A percentile compares a stretch with the other conserved stretches of the same genome.
These are phyloP conservation scores for Lasioglossum oenotherae DNA, from an alignment of 2,888 invertebrate genomes.

Conservation along the genomic window DNA sequence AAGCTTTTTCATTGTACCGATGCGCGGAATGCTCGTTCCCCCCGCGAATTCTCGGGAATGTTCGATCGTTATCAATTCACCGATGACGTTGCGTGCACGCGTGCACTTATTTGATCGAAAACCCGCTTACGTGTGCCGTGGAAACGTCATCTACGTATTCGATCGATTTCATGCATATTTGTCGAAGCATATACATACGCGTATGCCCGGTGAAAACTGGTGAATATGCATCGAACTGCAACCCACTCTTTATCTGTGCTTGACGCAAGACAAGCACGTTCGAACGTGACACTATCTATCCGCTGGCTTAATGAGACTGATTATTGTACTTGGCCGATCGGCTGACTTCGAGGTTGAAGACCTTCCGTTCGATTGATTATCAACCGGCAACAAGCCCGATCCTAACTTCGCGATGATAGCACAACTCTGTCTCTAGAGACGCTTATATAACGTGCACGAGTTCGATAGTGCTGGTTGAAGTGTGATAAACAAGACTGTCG, in stretches of 20 bases:
- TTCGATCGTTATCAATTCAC: background rate
- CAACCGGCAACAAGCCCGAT: background rate
- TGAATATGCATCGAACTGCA: conserved; percentile 1
- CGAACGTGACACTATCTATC: background rate
- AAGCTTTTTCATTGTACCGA: background rate
- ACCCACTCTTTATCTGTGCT: background rate
- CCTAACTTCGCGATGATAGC: background rate
- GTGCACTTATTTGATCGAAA: background rate
- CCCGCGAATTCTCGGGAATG: background rate
- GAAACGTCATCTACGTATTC: background rate
- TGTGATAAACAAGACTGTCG: background rate
- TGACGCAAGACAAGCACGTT: background rate
- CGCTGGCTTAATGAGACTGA: background rate
- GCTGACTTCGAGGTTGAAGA: background rate
- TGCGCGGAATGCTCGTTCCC: background rate
- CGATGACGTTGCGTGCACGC: background rate
- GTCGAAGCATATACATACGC: background rate
- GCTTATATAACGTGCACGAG: background rate
- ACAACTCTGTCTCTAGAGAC: background rate
- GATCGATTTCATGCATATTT: background rate
- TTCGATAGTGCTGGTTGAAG: background rate
- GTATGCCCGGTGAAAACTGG: background rate
- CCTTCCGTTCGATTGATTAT: background rate
- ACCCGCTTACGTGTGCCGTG: background rate
- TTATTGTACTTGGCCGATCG: background rate